Conservation (phyloP, 2,797 vertebrate species). For the Botia kubotai region DNA sequence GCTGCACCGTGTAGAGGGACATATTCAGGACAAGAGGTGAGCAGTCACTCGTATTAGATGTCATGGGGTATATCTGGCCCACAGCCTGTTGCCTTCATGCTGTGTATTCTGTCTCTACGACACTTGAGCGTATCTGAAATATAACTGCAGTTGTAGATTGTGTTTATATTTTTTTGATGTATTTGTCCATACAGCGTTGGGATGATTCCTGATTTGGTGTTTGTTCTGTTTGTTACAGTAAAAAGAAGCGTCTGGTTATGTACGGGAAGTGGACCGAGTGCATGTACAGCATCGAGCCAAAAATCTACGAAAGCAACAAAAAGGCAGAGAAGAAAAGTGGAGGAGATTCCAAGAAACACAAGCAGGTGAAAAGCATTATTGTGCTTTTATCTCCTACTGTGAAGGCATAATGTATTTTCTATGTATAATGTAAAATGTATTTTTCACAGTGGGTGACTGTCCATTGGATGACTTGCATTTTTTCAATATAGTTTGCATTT, state of each 20-base stretch:
- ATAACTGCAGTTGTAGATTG: background rate
- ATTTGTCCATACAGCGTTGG: constrained; percentile 5
- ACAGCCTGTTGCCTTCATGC: background rate
- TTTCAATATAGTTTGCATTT: too few relatives aligned
- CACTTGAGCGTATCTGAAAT: background rate
- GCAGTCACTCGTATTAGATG: constrained; percentile 38
- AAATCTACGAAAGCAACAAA: constrained; percentile 81
- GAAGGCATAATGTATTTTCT: background rate
- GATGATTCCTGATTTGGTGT: background rate
- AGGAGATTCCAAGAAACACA: constrained; percentile 80
- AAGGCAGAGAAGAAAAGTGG: constrained; percentile 85
- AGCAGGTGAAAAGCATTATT: constrained; percentile 73
- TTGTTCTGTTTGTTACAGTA: constrained; percentile 73
- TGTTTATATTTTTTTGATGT: background rate
- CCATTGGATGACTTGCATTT: too few relatives aligned
- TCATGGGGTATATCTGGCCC: constrained; percentile 23
- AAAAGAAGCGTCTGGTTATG: constrained; percentile 89
- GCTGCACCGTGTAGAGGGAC: constrained; percentile 93
- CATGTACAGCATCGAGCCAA: constrained; percentile 89
- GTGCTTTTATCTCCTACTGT: background rate
- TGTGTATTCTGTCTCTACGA: constrained; percentile 6
- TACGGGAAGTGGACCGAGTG: constrained; percentile 99
- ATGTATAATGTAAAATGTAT: too few relatives aligned
- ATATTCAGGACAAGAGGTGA: constrained; percentile 95
- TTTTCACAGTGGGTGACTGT: too few relatives aligned